A percentile compares a stretch with the other conserved stretches of the same genome.
phyloP scores from a whole-genome alignment of 2,113 vertebrate genomes.

The Hydropotes inermis region DNA sequence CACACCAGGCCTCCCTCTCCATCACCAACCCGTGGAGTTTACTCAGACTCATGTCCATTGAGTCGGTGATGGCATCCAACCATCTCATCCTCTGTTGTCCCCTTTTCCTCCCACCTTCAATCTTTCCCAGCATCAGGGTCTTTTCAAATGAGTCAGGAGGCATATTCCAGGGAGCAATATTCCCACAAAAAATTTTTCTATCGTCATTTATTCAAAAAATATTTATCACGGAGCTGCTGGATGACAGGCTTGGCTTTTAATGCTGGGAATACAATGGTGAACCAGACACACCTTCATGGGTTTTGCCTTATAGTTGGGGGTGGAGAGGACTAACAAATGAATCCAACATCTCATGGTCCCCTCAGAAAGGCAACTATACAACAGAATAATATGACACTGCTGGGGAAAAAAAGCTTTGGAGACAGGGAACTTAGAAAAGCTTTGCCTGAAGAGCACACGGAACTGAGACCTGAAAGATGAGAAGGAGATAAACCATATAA shows the following conservation, averaged over 20 bases:
- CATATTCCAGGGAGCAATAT: neutral
- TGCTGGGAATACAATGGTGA: neutral
- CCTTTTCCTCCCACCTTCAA: neutral
- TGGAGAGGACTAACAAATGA: neutral
- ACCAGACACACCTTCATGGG: neutral
- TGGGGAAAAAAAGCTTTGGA: neutral
- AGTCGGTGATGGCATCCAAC: neutral
- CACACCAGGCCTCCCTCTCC: neutral
- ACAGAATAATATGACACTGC: neutral
- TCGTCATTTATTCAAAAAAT: neutral
- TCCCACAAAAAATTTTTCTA: neutral
- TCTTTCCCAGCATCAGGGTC: neutral
- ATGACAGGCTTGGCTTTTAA: neutral
- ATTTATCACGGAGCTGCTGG: neutral
- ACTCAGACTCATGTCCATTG: neutral
- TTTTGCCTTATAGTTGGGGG: neutral
- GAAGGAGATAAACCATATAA: neutral
- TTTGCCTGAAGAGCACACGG: neutral
- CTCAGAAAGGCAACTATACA: neutral
- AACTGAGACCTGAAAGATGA: neutral
- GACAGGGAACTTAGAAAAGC: neutral
- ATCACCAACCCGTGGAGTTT: neutral
- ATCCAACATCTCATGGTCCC: neutral
- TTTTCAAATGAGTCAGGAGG: neutral
- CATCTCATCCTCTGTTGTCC: neutral